Evolutionary conservation across 2,113 vertebrate genomes (phyloP).

Genomic region (Panthera uncia): DNA sequence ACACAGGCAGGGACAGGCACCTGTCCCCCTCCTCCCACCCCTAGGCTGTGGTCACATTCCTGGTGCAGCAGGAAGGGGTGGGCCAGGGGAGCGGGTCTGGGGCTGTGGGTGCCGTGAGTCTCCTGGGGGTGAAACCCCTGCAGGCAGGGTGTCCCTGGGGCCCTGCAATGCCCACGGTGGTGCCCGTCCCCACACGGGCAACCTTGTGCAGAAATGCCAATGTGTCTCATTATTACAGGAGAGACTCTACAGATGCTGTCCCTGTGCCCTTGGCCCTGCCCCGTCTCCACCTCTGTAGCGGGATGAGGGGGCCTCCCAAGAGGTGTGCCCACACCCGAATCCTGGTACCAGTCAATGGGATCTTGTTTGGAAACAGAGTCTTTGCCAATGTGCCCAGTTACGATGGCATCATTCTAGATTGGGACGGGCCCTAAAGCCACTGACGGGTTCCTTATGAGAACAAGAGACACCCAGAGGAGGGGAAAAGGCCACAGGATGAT

Average conservation of each 20-base stretch:
- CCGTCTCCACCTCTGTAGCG: fast-evolving
- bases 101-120: background rate
- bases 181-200: fast-evolving
- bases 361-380: background rate
- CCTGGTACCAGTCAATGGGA: background rate
- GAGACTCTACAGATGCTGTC: no score
- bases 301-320: background rate
- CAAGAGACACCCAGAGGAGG: no score
- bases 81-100: background rate
- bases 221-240: background rate
- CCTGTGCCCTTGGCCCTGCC: background rate
- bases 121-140: no score
- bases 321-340: background rate
- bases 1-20: background rate
- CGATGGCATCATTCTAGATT: background rate
- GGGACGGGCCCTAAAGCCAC: background rate
- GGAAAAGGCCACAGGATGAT: no score
- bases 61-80: background rate
- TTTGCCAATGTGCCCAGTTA: background rate
- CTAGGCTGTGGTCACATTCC: background rate
- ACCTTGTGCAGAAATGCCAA: background rate
- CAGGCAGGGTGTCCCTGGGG: background rate
- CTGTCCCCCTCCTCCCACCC: background rate
- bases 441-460: background rate
- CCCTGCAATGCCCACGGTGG: background rate